Evolutionary conservation across 2,888 invertebrate genomes (phyloP).

Genomic region (Chironomus riparius): DNA sequence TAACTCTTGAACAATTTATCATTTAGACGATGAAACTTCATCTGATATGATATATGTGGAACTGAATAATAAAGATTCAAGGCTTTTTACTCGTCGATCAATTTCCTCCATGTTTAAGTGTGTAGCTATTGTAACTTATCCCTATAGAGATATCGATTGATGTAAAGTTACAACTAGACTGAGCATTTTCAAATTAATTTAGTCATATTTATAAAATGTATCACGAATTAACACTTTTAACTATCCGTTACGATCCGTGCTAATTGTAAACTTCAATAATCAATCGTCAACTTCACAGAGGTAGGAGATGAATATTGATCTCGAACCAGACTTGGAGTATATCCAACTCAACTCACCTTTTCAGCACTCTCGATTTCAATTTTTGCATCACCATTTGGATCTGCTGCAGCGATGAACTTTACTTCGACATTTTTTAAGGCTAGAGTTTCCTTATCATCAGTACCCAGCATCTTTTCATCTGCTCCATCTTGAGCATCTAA

Average conservation of each 20-base stretch:
- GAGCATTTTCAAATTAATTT: not conserved
- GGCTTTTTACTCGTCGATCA: too few species aligned
- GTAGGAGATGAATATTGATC: too few species aligned
- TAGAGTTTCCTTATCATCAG: slow-evolving; percentile 50
- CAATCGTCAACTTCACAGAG: too few species aligned
- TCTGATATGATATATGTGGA: too few species aligned
- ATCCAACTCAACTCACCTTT: slow-evolving; percentile 39
- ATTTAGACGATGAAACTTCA: not conserved
- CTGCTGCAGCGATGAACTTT: slow-evolving; percentile 62
- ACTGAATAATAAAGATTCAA: too few species aligned
- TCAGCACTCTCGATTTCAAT: slow-evolving; percentile 66
- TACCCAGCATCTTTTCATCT: slow-evolving; percentile 57
- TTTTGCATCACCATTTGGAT: slow-evolving; percentile 76
- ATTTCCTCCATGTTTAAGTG: too few species aligned
- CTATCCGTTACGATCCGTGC: not conserved
- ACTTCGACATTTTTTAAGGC: slow-evolving; percentile 57
- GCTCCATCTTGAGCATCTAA: slow-evolving; percentile 51
- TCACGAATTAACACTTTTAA: slow-evolving; percentile 2
- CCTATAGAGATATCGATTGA: too few species aligned
- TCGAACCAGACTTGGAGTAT: too few species aligned
- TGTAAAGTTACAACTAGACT: too few species aligned
- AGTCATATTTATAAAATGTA: not conserved
- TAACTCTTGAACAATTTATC: not conserved
- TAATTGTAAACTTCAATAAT: slow-evolving; percentile 7
- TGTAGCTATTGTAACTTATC: too few species aligned